Base-by-base conservation (phyloP, 2,888 invertebrate species). In the Tholera decimalis region DNA sequence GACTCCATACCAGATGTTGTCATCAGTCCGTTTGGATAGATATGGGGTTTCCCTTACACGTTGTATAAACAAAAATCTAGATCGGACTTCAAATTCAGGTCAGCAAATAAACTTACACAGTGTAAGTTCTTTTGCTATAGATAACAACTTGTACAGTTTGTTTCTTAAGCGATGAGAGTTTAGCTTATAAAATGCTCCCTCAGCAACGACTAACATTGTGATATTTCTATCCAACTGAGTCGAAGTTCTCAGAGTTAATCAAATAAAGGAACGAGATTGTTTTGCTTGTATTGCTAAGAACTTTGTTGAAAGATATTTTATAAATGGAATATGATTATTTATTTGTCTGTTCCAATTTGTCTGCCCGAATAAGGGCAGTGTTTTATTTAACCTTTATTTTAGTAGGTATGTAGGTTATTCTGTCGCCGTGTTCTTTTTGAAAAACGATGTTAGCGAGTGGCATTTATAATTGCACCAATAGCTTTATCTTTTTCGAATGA, bases 191-290 rank as follows among this genome's bases (percentile, higher is more conserved):
- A 63, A 66, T 33, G 30, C 41, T 41, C 22, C 11, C 62, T 37
- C 28, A 22, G 4, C 26, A n/a, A n/a, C n/a, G n/a, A n/a, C n/a
- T 6, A 24, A 13, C 33, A 35, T 51, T 51, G 33, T 51, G 51
- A 63, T 63, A 61, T 63, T 46, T 46, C 35, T 64, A 24, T 30
- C 49, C 35, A 47, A 47, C 18, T 47, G 15, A 26, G 41, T 51
- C 33, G 26, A 53, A 53, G 37, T 47, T 62, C 22, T n/a, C 15
- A 9, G 41, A 51, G 43, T 66, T 63, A 66, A 63, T 66, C 63
- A 66, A 62, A 47, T 64, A 63, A 30, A 39, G 15, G 4, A 43
- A 43, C 11, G 26, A 43, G 53, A 66, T 66, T 63, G 67, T 53
- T 63, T 66, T 66, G 24, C 26, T 26, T 53, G 11, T 18, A 18